Percentiles rank a stretch among this genome's conserved stretches.
phyloP scores from a whole-genome alignment of 2,113 vertebrate species.

The Xiphophorus maculatus region DNA sequence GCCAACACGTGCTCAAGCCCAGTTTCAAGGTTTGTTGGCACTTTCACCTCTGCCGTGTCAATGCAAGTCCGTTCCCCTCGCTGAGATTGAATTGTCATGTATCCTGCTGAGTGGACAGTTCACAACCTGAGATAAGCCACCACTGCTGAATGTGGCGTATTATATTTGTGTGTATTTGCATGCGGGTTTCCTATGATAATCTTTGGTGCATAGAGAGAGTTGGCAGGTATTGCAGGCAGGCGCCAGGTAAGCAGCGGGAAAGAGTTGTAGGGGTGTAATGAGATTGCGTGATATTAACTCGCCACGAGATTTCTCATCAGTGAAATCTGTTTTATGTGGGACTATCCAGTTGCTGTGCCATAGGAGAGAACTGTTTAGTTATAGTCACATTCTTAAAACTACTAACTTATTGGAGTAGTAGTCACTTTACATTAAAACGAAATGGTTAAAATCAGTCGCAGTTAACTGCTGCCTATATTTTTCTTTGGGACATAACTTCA shows the following conservation, averaged over 20 bases:
- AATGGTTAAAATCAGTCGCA: no score
- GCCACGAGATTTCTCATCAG: background rate
- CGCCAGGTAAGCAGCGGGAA: background rate
- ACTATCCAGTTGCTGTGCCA: background rate
- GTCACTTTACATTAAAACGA: no score
- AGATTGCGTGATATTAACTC: background rate
- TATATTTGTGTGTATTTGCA: constrained; percentile 37
- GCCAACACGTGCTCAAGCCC: constrained; percentile 6
- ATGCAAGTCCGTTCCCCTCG: constrained; percentile 12
- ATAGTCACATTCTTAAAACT: background rate
- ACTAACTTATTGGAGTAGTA: no score
- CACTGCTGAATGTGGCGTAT: background rate
- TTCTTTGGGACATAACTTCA: no score
- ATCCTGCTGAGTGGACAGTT: constrained; percentile 1
- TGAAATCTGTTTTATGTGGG: background rate
- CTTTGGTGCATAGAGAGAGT: constrained; percentile 6
- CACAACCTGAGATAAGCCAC: constrained; percentile 30
- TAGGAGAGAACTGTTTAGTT: background rate
- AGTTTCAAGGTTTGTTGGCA: constrained; percentile 10
- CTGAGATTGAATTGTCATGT: constrained; percentile 33
- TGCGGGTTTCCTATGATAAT: constrained; percentile 24
- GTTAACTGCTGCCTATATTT: no score
- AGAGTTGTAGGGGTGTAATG: background rate
- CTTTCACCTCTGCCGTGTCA: constrained; percentile 17
- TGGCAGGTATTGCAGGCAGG: background rate